Evolutionary conservation across 2,113 vertebrate genomes (phyloP), one percentile per base, ranked within the genome.

Genomic region (Pelusios castaneus): DNA sequence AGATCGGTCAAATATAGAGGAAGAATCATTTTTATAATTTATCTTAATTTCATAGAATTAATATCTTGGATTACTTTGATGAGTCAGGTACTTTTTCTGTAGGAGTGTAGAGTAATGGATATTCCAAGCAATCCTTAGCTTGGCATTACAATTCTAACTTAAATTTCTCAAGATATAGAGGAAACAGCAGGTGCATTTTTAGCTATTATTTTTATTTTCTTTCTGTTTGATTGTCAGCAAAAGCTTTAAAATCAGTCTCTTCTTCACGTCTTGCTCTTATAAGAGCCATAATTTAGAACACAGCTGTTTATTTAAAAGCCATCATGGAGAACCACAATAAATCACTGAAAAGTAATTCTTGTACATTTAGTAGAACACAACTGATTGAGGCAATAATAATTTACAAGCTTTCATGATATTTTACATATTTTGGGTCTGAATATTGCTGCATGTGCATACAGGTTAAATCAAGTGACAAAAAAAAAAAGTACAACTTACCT

Each of bases 171-270:
- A 89, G 87, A 63, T 52, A 94, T 22, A 43, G 87, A 75, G 76
- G 27, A 87, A 93, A 79, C 16, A 82, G 56, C 4, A 52, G 31
- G 3, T 49, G 4, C 76, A 84, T 45, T 95, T 91, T 90, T 82
- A 80, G 34, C 38, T 31, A 45, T 89, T 90, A 85, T 52, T 84
- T 47, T 6, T 56, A 91, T 45, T 84, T 91, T 91, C 84, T 52
- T 17, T 82, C 89, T 92, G 29, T 29, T 91, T 88, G 41, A 80
- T 76, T 95, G 93, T 55, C 55, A 78, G n/a, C 1, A 88, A 89
- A 95, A 92, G 45, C 13, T 43, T 95, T 90, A 63, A 88, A 94
- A 92, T 82, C n/a, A 54, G 6, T 77, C 88, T 94, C 84, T 89
- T 85, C n/a, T 47, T 1, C 0, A 16, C 75, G 13, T 81, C 34